These are phyloP conservation scores for Platyura marginata DNA, from an alignment of 1,140 invertebrate species.

Conservation along the genomic window DNA sequence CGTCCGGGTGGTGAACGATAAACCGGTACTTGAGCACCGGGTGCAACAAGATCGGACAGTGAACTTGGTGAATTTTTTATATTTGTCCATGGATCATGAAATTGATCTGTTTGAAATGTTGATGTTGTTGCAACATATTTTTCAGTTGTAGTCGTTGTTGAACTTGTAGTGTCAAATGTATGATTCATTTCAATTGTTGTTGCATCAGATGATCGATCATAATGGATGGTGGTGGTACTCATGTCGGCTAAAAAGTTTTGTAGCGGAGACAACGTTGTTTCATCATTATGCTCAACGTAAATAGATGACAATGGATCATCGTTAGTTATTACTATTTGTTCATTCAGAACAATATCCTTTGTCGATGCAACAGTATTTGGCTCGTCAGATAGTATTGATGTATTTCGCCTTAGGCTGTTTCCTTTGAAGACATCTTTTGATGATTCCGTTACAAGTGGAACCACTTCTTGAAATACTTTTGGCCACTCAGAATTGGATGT, in stretches of 20 bases:
- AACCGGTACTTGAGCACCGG: conserved; percentile 1
- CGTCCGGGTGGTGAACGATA: conserved; percentile 22
- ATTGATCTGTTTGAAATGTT: no score
- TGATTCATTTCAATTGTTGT: not conserved
- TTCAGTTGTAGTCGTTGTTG: not conserved
- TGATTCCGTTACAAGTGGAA: not conserved
- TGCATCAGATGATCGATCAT: not conserved
- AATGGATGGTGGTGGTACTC: not conserved
- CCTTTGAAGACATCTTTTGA: not conserved
- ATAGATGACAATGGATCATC: not conserved
- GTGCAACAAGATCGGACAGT: conserved; percentile 3
- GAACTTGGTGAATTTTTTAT: conserved; percentile 1
- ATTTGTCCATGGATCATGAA: no score
- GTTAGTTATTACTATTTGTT: no score
- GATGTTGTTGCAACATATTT: not conserved
- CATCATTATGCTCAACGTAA: not conserved
- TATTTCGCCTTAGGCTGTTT: not conserved
- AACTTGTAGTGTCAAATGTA: no score
- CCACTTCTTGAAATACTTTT: not conserved
- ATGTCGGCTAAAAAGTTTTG: not conserved
- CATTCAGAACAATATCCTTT: not conserved
- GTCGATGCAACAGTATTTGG: not conserved
- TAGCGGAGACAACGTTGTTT: not conserved
- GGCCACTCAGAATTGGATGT: not conserved
- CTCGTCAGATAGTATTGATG: not conserved